A percentile compares a stretch with the other conserved stretches of the same genome.
Evolutionary conservation across 2,888 invertebrate species (phyloP).

Genomic region (Mylabris sibirica): DNA sequence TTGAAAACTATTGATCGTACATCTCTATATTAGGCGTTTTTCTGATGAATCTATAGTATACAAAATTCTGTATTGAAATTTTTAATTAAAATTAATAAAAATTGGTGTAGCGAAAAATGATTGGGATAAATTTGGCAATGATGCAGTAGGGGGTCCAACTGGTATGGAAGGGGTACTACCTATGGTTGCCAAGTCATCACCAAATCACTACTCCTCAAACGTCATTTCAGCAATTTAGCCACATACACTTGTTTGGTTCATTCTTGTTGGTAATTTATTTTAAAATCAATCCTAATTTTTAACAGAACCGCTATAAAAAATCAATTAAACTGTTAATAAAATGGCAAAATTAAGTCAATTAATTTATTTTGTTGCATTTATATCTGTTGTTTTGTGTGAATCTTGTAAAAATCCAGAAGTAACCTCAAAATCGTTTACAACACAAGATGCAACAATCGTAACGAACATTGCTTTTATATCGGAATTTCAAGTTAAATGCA

Average conservation of each 20-base stretch:
- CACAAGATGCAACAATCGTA: conserved; percentile 90
- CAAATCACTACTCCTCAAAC: neutral
- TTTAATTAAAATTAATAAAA: too few species aligned
- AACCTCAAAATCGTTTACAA: conserved; percentile 84
- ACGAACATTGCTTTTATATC: conserved; percentile 90
- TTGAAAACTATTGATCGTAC: too few species aligned
- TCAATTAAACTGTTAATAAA: conserved; percentile 19
- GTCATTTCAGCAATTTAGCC: neutral
- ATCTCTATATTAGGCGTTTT: too few species aligned
- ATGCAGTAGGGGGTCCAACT: too few species aligned
- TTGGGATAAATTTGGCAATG: too few species aligned
- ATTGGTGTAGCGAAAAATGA: too few species aligned
- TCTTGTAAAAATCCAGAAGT: conserved; percentile 72
- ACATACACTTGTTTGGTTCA: neutral
- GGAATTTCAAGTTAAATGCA: conserved; percentile 87
- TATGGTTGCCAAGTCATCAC: conserved; percentile 4
- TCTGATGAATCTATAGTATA: too few species aligned
- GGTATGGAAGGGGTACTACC: too few species aligned
- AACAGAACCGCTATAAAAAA: neutral
- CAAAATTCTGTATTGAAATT: too few species aligned
- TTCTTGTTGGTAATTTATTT: neutral
- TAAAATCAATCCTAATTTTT: neutral
- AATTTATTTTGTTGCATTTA: conserved; percentile 34
- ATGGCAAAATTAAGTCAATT: conserved; percentile 37
- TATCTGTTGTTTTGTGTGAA: conserved; percentile 48